A percentile compares a stretch with the other conserved stretches of the same genome.
These are phyloP conservation scores for Vanacampus margaritifer DNA, from an alignment of 2,113 vertebrate genomes.

Conservation along the genomic window DNA sequence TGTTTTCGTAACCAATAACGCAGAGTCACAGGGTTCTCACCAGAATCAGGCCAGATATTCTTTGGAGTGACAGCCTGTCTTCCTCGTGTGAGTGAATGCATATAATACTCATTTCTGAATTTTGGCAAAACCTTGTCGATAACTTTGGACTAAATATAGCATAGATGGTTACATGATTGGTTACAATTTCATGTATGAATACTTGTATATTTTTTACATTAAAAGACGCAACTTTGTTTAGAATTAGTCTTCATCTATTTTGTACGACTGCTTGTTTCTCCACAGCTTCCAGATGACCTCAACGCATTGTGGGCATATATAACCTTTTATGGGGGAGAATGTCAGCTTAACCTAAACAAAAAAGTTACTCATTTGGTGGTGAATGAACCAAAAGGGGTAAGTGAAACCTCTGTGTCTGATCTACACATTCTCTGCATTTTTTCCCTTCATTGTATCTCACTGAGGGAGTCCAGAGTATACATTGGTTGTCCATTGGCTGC, in stretches of 20 bases:
- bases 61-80: constrained; percentile 93
- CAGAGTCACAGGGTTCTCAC: constrained; percentile 96
- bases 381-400: constrained; percentile 94
- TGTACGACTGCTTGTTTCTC: not conserved
- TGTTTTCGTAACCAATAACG: constrained; percentile 69
- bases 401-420: constrained; percentile 20
- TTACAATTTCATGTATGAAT: not conserved
- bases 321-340: constrained; percentile 92
- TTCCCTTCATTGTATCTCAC: not conserved
- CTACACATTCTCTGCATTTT: not conserved
- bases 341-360: constrained; percentile 90
- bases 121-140: not conserved
- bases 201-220: not conserved
- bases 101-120: not conserved
- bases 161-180: not conserved
- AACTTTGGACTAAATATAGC: not conserved
- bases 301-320: constrained; percentile 90
- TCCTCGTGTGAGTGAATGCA: constrained; percentile 84
- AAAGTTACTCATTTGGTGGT: constrained; percentile 93
- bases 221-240: not conserved
- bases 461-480: too few relatives aligned
- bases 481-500: too few relatives aligned
- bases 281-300: constrained; percentile 88
- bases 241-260: not conserved
- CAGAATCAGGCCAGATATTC: constrained; percentile 92